Conservation (phyloP, 2,888 invertebrate species). For the Biston betularia region DNA sequence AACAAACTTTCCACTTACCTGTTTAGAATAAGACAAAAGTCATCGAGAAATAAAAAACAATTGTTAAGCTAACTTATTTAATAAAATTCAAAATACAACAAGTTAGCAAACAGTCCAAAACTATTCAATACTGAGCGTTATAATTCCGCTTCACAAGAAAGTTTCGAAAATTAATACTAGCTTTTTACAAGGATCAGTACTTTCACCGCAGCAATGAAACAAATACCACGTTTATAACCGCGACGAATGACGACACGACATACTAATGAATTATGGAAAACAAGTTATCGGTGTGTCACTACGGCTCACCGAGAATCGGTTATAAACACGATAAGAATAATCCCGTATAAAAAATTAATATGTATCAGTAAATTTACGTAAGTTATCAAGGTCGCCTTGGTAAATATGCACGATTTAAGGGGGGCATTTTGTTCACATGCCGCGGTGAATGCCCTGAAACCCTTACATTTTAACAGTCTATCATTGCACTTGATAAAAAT, state of each 20-base stretch:
- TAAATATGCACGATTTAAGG: no score
- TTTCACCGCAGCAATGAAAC: background rate
- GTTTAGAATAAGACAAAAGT: background rate
- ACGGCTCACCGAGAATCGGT: no score
- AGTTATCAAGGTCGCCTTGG: no score
- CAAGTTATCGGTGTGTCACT: no score
- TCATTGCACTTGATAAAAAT: slow-evolving; percentile 8
- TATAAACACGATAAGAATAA: no score
- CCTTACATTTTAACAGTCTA: slow-evolving; percentile 1
- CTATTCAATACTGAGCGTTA: background rate
- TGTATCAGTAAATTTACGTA: no score
- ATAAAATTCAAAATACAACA: slow-evolving; percentile 41
- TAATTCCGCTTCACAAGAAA: slow-evolving; percentile 1
- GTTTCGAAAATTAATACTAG: slow-evolving; percentile 9
- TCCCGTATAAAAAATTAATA: no score
- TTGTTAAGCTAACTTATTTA: slow-evolving; percentile 29
- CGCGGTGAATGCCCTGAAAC: background rate
- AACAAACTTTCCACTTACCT: no score
- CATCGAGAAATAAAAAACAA: slow-evolving; percentile 2
- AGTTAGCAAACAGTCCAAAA: slow-evolving; percentile 25
- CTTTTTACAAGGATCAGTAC: slow-evolving; percentile 3
- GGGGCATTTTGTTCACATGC: no score
- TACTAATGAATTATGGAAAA: no score
- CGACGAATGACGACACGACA: no score
- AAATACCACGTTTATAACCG: background rate